Base-by-base conservation (phyloP, 2,888 invertebrate species). In the Pseudoips prasinana region DNA sequence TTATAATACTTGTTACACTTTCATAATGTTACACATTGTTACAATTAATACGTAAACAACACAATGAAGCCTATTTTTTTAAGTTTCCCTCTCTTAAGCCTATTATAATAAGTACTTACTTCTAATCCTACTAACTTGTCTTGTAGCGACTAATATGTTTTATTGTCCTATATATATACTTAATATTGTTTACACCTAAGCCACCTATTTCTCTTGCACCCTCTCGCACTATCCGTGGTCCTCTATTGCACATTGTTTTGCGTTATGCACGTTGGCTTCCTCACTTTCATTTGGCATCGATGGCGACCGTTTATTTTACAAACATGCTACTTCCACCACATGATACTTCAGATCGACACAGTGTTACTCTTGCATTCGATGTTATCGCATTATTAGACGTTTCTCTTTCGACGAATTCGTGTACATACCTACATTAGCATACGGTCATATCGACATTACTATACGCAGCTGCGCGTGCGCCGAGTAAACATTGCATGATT, bases 11-110 rank as follows among this genome's bases (percentile, higher is more conserved):
- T 84, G 79, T 84, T 84, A 85, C 80, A 82, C 77, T 78, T 70
- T 70, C 74, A 71, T 80, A 78, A 72, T 80, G 67, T 80, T 83
- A 84, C 82, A 83, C 81, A 72, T 76, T 79, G 77, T 82, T 83
- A 82, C 80, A 77, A 72, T 63, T 63, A 71, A 72, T 78, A 76
- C 73, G 68, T 81, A 71, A 76, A 73, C 67, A 64, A 77, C 69
- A 78, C 78, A 74, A 59, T 72, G 52, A 58, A 72, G 61, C 75
- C 65, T 77, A 74, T 75, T 81, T 78, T 77, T 83, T 84, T 82
- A 73, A 64, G 74, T 81, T 83, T 67, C 67, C 78, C 78, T 66
- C 64, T 64, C 64, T 63, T 70, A 61, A 54, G 51, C 64, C 72
- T 66, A 52, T 67, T 67, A 65, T 48, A 37, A 53, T 65, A 66